phyloP scores from a whole-genome alignment of 2,113 vertebrate genomes.

The Microcebus murinus region DNA sequence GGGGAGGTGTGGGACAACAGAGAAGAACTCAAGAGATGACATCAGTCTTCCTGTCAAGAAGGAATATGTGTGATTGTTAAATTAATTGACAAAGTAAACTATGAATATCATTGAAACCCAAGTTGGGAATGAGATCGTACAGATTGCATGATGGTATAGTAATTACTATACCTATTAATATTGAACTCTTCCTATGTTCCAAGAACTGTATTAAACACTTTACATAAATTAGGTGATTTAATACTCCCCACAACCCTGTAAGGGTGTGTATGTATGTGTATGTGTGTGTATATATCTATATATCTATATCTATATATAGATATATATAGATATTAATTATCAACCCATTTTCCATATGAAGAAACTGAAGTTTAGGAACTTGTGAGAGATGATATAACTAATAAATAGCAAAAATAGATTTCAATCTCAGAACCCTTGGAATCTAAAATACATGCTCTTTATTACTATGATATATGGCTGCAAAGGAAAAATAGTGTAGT shows the following conservation, averaged over 20 bases:
- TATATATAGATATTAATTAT: neutral
- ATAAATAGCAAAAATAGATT: neutral
- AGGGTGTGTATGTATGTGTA: neutral
- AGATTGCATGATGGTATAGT: neutral
- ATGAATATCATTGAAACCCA: neutral
- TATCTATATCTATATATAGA: no score
- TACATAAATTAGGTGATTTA: neutral
- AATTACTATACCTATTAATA: neutral
- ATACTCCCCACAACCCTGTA: neutral
- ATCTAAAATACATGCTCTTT: neutral
- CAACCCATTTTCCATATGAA: neutral
- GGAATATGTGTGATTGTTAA: neutral
- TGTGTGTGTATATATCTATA: no score
- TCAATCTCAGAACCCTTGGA: neutral
- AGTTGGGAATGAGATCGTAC: neutral
- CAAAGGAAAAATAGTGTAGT: neutral
- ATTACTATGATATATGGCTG: neutral
- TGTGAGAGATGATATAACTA: neutral
- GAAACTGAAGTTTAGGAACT: neutral
- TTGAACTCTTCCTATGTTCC: neutral
- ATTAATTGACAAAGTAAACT: constrained; percentile 16
- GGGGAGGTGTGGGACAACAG: neutral
- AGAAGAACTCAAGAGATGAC: neutral
- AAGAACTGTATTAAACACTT: neutral
- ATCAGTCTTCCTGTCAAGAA: neutral